phyloP scores from a whole-genome alignment of 2,113 vertebrate genomes.

The Sander lucioperca region DNA sequence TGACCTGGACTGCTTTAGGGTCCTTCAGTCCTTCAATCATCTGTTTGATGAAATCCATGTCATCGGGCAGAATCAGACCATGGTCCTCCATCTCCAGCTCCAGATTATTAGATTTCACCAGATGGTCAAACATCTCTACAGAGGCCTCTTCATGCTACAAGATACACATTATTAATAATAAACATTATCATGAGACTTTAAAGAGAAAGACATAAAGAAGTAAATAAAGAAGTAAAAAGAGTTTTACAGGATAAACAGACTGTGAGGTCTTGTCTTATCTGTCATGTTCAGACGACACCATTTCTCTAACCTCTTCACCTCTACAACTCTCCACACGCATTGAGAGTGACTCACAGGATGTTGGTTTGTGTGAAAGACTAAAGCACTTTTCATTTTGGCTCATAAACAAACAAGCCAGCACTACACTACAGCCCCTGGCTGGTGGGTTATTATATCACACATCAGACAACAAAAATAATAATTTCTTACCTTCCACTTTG shows the following conservation, averaged over 20 bases:
- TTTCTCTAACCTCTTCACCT: no score
- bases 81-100: conserved; percentile 73
- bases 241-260: background rate
- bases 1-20: conserved; percentile 40
- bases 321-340: no score
- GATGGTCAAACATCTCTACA: conserved; percentile 90
- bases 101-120: conserved; percentile 85
- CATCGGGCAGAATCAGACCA: conserved; percentile 84
- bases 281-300: no score
- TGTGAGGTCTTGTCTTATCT: background rate
- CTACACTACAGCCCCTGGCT: no score
- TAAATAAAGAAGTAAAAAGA: background rate
- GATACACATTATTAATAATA: conserved; percentile 15
- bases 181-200: background rate
- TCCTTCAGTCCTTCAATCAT: conserved; percentile 76
- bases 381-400: no score
- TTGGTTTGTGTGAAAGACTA: no score
- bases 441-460: background rate
- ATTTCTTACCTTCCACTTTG: background rate
- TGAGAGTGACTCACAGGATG: no score
- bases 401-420: no score
- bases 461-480: background rate
- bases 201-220: background rate
- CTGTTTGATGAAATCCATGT: conserved; percentile 91
- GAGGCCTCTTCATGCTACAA: conserved; percentile 90